Base-by-base conservation (phyloP, 64 coral and sea anemone genomes). In the Pachyseris speciosa region DNA sequence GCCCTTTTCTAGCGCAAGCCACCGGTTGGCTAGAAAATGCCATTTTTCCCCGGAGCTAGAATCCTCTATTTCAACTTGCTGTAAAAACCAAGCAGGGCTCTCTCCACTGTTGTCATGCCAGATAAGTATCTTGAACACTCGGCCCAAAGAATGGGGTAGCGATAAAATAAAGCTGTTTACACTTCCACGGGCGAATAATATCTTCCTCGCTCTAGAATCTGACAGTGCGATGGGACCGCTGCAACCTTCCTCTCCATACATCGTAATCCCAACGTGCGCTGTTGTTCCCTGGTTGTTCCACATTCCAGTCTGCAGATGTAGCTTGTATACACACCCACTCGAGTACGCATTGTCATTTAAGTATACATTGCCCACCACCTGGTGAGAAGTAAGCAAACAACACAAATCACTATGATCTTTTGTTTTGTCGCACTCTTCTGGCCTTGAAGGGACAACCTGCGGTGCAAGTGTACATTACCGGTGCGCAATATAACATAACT, bases 61-160 rank as follows among this genome's bases (percentile, higher is more conserved):
- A 84, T 91, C 79, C 29, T 72, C 45, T 12, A 91, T 64, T 13
- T 84, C 47, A 53, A 91, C 38, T 64, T 91, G 89, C 15, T 84
- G 78, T 25, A 91, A 83, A 15, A 91, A 91, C 89, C 89, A 91
- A 3, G 89, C 67, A 16, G 89, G 89, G 59, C 38, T 84, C 9
- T 70, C 30, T 20, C 89, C 89, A 33, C 77, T 84, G 69, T 84
- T 91, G 25, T 91, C 89, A 66, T 91, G 89, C 89, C 89, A 91
- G 2, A 91, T 42, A 52, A 70, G 80, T 32, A 91, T 91, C 65
- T 91, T 91, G 9, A 84, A 69, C 39, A 91, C 7, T 4, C 69
- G 63, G 7, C 89, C 89, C 11, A 91, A 44, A 2, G 76, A 83
- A 7, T 45, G 22, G 3, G 89, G 89, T 28, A 91, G 19, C 0